Percentiles rank a stretch among this genome's conserved stretches.
Conservation (phyloP, 2,797 vertebrate genomes). For the Fratercula arctica region DNA sequence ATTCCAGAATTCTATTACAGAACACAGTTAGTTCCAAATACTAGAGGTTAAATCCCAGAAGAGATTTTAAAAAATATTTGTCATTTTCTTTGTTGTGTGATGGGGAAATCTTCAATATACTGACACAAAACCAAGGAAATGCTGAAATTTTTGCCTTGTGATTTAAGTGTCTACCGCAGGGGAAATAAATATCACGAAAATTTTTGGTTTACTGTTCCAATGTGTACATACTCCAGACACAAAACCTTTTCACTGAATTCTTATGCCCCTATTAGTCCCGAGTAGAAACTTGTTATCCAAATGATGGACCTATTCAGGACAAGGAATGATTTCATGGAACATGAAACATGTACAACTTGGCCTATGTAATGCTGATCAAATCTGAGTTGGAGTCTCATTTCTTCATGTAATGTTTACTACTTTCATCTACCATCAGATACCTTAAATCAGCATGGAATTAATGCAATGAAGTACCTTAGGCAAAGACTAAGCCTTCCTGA, state of each 20-base stretch:
- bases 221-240: neutral
- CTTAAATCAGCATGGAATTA: neutral
- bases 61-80: neutral
- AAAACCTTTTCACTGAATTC: neutral
- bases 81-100: neutral
- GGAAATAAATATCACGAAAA: neutral
- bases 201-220: neutral
- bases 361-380: neutral
- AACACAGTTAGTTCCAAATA: neutral
- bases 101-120: neutral
- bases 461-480: neutral
- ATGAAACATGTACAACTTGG: neutral
- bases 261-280: neutral
- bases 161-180: neutral
- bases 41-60: neutral
- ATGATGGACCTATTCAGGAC: neutral
- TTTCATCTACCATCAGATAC: neutral
- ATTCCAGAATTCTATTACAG: neutral
- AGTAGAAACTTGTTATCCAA: neutral
- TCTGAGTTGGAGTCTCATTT: neutral
- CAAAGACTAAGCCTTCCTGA: neutral
- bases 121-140: neutral
- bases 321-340: neutral
- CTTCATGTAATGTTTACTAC: neutral
- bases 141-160: neutral